Evolutionary conservation across 2,113 vertebrate genomes (phyloP), one percentile per base, ranked within the genome.

Genomic region (Prochilodus magdalenae): DNA sequence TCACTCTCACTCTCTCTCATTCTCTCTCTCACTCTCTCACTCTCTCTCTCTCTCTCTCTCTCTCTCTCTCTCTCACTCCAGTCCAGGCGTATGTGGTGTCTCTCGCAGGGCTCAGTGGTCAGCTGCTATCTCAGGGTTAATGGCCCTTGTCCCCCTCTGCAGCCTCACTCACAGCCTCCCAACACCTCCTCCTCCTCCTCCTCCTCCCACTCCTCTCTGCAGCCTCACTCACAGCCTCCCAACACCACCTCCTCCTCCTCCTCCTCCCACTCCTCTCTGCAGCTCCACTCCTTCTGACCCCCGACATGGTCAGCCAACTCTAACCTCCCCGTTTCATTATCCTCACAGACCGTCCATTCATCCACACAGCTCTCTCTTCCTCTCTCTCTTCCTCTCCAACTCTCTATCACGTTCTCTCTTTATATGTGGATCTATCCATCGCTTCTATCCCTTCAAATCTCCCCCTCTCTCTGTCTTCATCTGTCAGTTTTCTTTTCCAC

Each of bases 401-500:
- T 18, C 49, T 76, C 65, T 66, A 40, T 75, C 85, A 71, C 72
- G 83, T 70, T 87, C 16, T 83, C 70, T 75, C 29, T 49, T 49
- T 65, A 18, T 10, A 26, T 10, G 24, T 20, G 8, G 20, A 6
- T 33, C 66, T 79, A 44, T 53, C 70, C n/a, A 4, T 66, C 27
- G 27, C 8, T 24, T 70, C 30, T 59, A 24, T 69, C 26, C 70
- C 18, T 22, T 15, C 57, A 15, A 27, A 1, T 18, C 88, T 74
- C 67, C 89, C 90, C 86, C 90, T 90, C 91, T 92, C 90, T 87
- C 89, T 89, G 87, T 89, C 89, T 75, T 62, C 72, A 74, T 85
- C 81, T 55, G 13, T 33, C 30, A n/a, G 18, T 20, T 5, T 11
- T 67, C 40, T 62, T 16, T 63, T 49, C 79, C 10, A 57, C n/a